phyloP scores from a whole-genome alignment of 2,113 vertebrate species.

The Parotia lawesii region DNA sequence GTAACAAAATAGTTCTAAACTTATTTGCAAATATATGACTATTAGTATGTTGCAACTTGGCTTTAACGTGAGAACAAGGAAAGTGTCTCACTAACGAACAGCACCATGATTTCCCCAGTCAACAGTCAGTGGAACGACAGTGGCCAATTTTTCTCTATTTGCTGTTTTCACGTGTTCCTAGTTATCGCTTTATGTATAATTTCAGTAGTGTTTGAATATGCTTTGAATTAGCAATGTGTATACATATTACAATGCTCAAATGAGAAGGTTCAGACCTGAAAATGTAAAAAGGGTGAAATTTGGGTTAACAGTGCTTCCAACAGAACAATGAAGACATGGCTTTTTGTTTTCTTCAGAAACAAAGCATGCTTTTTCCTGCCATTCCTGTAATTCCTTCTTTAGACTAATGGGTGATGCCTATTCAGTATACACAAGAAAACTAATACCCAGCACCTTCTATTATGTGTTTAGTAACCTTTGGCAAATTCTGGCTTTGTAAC shows the following conservation, averaged over 20 bases:
- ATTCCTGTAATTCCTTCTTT: neutral
- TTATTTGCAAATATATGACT: slow-evolving; percentile 1
- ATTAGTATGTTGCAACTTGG: neutral
- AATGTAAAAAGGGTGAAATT: neutral
- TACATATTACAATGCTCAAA: neutral
- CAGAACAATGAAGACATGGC: neutral
- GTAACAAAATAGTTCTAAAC: neutral
- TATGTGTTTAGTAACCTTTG: neutral
- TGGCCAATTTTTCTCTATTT: neutral
- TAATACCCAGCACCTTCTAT: neutral
- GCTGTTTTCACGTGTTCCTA: neutral
- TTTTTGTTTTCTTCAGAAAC: slow-evolving; percentile 1
- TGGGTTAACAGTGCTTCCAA: neutral
- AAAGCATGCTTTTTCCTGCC: neutral
- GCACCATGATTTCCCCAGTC: neutral
- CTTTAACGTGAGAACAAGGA: neutral
- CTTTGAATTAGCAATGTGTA: neutral
- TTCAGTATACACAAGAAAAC: neutral
- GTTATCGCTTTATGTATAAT: neutral
- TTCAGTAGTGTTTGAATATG: neutral
- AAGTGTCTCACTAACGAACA: neutral
- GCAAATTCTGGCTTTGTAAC: slow-evolving; percentile 29
- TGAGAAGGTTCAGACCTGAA: neutral
- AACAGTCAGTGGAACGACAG: neutral
- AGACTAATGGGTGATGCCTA: neutral